Percentiles rank a stretch among this genome's conserved stretches.
Evolutionary conservation across 2,113 vertebrate species (phyloP).

Genomic region (Lycocorax pyrrhopterus): DNA sequence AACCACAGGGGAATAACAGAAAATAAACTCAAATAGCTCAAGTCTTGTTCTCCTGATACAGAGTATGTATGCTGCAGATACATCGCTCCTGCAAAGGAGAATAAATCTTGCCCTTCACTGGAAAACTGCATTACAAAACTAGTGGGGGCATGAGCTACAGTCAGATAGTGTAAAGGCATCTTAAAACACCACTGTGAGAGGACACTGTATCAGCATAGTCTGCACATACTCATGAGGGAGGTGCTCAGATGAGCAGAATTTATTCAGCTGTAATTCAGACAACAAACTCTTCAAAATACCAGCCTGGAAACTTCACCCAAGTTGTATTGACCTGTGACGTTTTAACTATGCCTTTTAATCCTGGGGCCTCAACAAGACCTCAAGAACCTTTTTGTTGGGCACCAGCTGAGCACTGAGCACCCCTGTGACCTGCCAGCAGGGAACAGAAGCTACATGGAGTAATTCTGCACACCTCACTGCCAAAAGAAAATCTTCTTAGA

Average conservation of each 20-base stretch:
- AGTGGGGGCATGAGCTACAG: background rate
- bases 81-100: background rate
- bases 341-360: background rate
- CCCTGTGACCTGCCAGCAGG: background rate
- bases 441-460: background rate
- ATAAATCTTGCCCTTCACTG: background rate
- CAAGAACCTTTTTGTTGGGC: background rate
- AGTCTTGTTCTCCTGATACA: background rate
- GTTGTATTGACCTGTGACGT: background rate
- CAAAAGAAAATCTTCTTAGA: background rate
- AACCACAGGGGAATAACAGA: background rate
- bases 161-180: background rate
- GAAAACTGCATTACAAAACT: background rate
- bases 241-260: background rate
- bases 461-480: background rate
- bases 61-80: background rate
- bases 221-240: background rate
- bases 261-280: background rate
- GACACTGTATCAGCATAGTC: background rate
- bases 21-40: background rate
- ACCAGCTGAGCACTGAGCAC: background rate
- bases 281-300: background rate
- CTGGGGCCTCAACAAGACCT: background rate
- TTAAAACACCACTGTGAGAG: background rate
- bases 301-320: background rate